Evolutionary conservation across 2,888 invertebrate species (phyloP), one percentile per base, ranked within the genome.

Genomic region (Lissocephala sabroskyi): DNA sequence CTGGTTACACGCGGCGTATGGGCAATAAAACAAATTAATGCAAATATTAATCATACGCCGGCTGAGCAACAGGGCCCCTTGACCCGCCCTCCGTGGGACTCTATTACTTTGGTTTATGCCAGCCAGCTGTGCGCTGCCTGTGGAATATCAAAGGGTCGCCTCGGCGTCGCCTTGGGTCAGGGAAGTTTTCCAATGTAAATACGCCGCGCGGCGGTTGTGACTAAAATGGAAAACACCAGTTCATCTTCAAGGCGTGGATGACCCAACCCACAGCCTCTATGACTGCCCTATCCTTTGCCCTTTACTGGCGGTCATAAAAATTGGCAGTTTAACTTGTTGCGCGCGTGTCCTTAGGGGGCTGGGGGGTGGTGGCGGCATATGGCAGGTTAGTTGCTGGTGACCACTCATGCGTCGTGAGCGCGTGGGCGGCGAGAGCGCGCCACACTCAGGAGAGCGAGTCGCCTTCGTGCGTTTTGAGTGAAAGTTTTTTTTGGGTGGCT

Each of bases 1-100:
- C 37, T 37, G 37, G 37, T 37, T 37, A 10, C 6, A 48, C 40
- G 39, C 26, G 36, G 51, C 55, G 58, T 64, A 61, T 64, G 46
- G 44, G 51, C 48, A 61, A 64, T 61, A 61, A 56, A 58, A 44
- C 54, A 51, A 67, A 68, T 67, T 58, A 52, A 47, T 52, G 51
- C 49, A 44, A 35, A 52, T 58, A 67, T 65, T 67, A 65, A 64
- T 64, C 53, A 67, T 61, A 64, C 68, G 58, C 52, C 16, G 48
- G 39, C 45, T 58, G 41, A 49, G 45, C 36, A 48, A 26, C 29
- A 2, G 29, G 3, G 1, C 10, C 11, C 11, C 13, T 32, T n/a
- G 13, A 32, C 11, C 30, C 9, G 30, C 13, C 11, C 30, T 13
- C 30, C 5, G 5, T 13, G 30, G n/a, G n/a, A n/a, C n/a, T n/a